These are phyloP conservation scores for Escarpia spicata DNA, from an alignment of 2,888 invertebrate genomes.

Conservation along the genomic window DNA sequence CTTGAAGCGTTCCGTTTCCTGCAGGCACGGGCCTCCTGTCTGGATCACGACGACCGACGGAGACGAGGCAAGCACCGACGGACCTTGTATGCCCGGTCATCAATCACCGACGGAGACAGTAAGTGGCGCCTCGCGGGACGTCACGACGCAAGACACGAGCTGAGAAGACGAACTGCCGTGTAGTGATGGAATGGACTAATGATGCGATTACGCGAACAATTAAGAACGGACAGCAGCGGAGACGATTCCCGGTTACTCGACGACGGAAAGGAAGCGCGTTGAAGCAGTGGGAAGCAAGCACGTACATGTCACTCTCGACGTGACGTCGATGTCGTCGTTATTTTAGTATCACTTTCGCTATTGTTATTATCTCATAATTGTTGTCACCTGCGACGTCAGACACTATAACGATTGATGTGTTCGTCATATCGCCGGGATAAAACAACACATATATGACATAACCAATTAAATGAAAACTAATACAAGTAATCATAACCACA, in stretches of 20 bases:
- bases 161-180: not conserved
- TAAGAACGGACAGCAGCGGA: not conserved
- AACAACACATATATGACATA: not conserved
- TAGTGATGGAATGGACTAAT: not conserved
- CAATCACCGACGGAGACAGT: not conserved
- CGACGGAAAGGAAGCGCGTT: not conserved
- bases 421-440: not conserved
- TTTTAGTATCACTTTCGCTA: not conserved
- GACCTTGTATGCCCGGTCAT: not conserved
- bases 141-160: not conserved
- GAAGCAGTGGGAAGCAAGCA: no score
- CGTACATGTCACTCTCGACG: not conserved
- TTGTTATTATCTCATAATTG: not conserved
- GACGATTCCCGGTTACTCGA: not conserved
- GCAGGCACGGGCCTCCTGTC: not conserved
- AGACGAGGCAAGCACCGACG: not conserved
- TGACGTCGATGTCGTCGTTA: not conserved
- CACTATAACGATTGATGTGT: not conserved
- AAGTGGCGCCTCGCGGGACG: not conserved
- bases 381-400: not conserved
- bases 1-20: constrained; percentile 9
- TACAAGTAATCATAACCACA: not conserved
- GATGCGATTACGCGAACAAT: constrained; percentile 16
- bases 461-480: not conserved
- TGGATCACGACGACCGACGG: not conserved